Evolutionary conservation across 2,113 vertebrate species (phyloP), one percentile per base, ranked within the genome.

Genomic region (Rattus norvegicus): DNA sequence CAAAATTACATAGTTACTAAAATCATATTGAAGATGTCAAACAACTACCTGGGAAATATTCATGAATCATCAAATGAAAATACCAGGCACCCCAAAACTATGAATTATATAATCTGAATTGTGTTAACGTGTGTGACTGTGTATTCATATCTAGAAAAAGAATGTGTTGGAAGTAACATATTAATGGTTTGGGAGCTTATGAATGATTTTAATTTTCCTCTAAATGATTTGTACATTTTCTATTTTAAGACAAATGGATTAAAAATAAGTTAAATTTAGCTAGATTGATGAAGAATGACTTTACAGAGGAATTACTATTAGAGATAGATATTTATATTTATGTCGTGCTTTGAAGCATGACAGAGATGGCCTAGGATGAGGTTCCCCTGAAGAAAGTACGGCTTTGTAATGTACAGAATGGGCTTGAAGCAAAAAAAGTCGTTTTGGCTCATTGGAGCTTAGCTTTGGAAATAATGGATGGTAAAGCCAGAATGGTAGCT

Each of bases 1-100:
- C 3, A 95, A 63, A 79, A 95, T 93, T 91, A 72, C 75, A 70
- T 39, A n/a, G 36, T 14, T 90, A 84, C 79, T 92, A 94, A 95
- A 85, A 86, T 92, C 19, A 89, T 72, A 81, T 20, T 92, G 63
- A 95, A 90, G 54, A 95, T 84, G 24, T n/a, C 69, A 94, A 69
- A 28, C 36, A 85, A 65, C 63, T 52, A 22, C 56, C 87, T 94
- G 56, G 54, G 22, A 94, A 96, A 93, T 93, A 95, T 81, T 93
- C 83, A 94, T 94, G 63, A 94, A 95, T 16, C 5, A 92, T 86
- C n/a, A 92, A 88, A 94, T 94, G 61, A 88, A 96, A 93, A 73
- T 81, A 92, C 43, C 28, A 90, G 75, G 63, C 5, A 88, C 43
- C 49, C 75, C 43, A 87, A 80, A 36, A 80, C 24, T 88, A 93